Evolutionary conservation across 2,113 vertebrate genomes (phyloP).

Genomic region (Apteryx mantelli): DNA sequence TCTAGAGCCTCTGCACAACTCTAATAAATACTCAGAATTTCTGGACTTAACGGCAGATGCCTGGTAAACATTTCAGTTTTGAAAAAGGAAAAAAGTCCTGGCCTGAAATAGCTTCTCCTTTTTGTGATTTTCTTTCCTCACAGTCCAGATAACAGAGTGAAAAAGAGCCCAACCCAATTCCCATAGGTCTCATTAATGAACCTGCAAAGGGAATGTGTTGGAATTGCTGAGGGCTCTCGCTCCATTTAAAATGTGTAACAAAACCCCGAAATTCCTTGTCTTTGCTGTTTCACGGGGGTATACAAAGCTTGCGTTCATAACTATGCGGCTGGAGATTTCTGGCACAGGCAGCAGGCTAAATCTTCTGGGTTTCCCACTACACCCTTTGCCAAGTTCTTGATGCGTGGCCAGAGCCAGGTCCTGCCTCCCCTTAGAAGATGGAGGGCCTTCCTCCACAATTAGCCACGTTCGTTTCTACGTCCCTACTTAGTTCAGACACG

Average conservation of each 20-base stretch:
- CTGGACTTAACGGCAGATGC: neutral
- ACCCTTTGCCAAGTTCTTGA: neutral
- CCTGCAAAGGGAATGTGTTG: conserved; percentile 61
- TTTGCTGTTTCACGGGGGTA: neutral
- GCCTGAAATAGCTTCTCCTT: conserved; percentile 41
- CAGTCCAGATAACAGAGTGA: conserved; percentile 64
- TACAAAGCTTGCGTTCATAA: neutral
- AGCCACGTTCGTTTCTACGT: neutral
- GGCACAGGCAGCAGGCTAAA: neutral
- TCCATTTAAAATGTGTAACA: conserved; percentile 39
- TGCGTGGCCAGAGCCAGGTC: neutral
- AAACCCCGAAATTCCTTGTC: conserved; percentile 30
- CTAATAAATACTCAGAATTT: conserved; percentile 19
- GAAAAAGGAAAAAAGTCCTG: neutral
- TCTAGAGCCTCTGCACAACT: neutral
- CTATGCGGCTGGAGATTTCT: conserved; percentile 1
- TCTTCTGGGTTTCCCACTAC: neutral
- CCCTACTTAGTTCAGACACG: neutral
- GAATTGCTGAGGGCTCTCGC: conserved; percentile 73
- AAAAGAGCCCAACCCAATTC: conserved; percentile 64
- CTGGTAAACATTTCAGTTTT: conserved; percentile 21
- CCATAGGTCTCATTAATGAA: conserved; percentile 77
- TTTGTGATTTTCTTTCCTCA: conserved; percentile 2
- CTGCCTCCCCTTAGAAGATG: neutral
- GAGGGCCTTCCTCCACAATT: neutral